Evolutionary conservation across 2,888 invertebrate species (phyloP).

Genomic region (Hoplodrina ambigua): DNA sequence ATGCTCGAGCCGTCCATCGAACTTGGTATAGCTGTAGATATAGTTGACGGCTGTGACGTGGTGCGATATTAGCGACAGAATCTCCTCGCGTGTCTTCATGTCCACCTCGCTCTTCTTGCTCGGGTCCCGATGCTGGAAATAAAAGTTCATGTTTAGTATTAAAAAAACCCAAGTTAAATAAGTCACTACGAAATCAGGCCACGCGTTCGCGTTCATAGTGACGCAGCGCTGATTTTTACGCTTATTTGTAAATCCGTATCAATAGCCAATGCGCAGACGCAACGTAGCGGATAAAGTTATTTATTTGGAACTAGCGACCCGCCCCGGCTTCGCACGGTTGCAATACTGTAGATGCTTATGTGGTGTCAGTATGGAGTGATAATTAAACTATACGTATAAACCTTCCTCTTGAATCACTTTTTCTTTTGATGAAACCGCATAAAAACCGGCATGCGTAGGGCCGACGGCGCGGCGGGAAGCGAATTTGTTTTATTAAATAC

Average conservation of each 20-base stretch:
- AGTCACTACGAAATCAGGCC: not conserved
- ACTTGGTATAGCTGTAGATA: conserved; percentile 98
- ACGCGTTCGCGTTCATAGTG: not conserved
- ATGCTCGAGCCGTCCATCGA: conserved; percentile 97
- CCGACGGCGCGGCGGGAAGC: too few relatives aligned
- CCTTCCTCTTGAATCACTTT: too few relatives aligned
- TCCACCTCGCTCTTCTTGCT: conserved; percentile 92
- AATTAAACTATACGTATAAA: too few relatives aligned
- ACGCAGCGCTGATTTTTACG: not conserved
- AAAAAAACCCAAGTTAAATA: not conserved
- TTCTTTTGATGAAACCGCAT: too few relatives aligned
- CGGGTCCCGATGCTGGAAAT: conserved; percentile 92
- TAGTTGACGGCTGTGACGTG: conserved; percentile 99
- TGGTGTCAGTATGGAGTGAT: too few relatives aligned
- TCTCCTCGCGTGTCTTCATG: conserved; percentile 98
- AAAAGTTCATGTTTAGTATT: not conserved
- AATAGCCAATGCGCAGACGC: not conserved
- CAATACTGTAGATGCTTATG: too few relatives aligned
- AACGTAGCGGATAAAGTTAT: too few relatives aligned
- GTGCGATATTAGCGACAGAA: conserved; percentile 98
- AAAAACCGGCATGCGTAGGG: too few relatives aligned
- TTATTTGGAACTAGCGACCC: too few relatives aligned
- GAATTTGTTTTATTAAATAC: too few relatives aligned
- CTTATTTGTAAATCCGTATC: not conserved
- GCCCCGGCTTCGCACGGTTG: too few relatives aligned